Evolutionary conservation across 2,113 vertebrate genomes (phyloP).

Genomic region (Dryoscopus gambensis): DNA sequence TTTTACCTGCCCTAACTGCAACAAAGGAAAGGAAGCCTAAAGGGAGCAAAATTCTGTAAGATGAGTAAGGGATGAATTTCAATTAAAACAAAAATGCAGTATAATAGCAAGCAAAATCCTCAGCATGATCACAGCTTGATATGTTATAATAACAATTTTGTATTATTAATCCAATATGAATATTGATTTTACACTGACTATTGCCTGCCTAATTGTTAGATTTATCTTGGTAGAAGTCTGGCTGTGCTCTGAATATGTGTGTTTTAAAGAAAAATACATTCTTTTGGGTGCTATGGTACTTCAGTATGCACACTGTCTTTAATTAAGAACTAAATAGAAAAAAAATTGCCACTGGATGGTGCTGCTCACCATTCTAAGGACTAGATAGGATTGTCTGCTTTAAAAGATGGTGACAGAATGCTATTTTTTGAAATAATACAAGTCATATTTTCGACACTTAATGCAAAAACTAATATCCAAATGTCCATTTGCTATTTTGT

Average conservation of each 20-base stretch:
- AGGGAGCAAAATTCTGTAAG: neutral
- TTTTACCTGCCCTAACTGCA: neutral
- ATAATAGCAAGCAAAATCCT: neutral
- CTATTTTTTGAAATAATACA: neutral
- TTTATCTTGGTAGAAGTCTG: neutral
- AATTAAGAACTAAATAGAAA: neutral
- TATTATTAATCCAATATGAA: neutral
- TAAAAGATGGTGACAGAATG: neutral
- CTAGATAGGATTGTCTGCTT: neutral
- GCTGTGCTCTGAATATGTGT: neutral
- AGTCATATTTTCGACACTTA: neutral
- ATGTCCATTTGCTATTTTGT: neutral
- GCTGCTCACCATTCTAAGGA: constrained; percentile 48
- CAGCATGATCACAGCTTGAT: neutral
- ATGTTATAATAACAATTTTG: neutral
- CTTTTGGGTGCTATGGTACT: neutral
- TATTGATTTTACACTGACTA: neutral
- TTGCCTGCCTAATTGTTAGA: neutral
- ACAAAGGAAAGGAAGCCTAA: neutral
- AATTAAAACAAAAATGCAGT: neutral
- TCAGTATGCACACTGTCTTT: neutral
- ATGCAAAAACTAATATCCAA: neutral
- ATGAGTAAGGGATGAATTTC: neutral
- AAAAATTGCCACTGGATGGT: constrained; percentile 46
- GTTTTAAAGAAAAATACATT: neutral